Base-by-base conservation (phyloP, 2,888 invertebrate genomes). In the Girardia tigrina region DNA sequence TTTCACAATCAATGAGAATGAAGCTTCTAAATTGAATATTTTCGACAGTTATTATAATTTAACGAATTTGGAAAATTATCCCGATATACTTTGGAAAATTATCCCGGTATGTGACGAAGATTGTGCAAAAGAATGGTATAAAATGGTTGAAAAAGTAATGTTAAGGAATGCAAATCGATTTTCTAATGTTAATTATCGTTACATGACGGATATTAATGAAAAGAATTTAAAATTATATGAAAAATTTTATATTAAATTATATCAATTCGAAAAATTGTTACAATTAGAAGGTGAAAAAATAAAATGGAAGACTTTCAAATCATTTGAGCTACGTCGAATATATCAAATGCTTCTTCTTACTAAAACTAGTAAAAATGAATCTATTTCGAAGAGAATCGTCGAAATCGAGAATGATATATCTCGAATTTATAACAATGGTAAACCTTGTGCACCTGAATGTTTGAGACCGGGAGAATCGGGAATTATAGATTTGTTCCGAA, bases 401-500 rank as follows among this genome's bases (percentile, higher is more conserved):
- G 36, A 36, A 16, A 36, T 36, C 16, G 16, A 36, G 16, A 36
- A 36, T 16, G 12, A 36, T 12, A 36, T 36, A 12, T 8, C 8
- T 12, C 16, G 8, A 12, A 36, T 36, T 36, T 36, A 36, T 16
- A 36, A 36, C 16, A 36, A 36, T 36, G 36, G 36, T 8, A 36
- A 16, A 16, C 72, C 72, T 4, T 12, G n/a, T 6, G 4, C 6
- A 8, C 4, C 8, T 26, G 6, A 20, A 26, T 72, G 72, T 72
- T 72, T 72, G n/a, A 8, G 6, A 12, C n/a, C 28, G 6, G 73
- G 73, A 4, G 73, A 73, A 26, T n/a, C 20, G 4, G 73, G 6
- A 20, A 29, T 73, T 16, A 29, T 20, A n/a, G 73, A 8, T 8
- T 73, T 80, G 20, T 74, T 79, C 76, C 74, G 76, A 4, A 75